Percentiles rank a stretch among this genome's conserved stretches.
Evolutionary conservation across 1,140 invertebrate species (phyloP).

Genomic region (Achroia grisella): DNA sequence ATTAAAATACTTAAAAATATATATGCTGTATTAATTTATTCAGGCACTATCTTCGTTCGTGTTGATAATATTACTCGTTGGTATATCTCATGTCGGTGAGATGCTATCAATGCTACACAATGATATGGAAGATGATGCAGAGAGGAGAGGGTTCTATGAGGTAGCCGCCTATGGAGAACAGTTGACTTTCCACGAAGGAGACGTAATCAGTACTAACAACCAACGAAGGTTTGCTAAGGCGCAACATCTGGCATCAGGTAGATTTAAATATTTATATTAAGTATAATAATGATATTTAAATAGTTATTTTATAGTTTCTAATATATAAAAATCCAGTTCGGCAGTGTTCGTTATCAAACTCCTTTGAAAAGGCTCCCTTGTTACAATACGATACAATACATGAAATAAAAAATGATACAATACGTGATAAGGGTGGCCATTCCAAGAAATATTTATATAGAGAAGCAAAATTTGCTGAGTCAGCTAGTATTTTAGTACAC

Average conservation of each 20-base stretch:
- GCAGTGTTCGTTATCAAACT: no score
- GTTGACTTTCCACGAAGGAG: slow-evolving; percentile 47
- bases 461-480: no score
- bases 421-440: no score
- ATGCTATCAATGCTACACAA: slow-evolving; percentile 59
- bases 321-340: no score
- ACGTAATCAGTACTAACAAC: slow-evolving; percentile 57
- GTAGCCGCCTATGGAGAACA: slow-evolving; percentile 38
- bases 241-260: slow-evolving; percentile 57
- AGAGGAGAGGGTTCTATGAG: slow-evolving; percentile 52
- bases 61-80: slow-evolving; percentile 57
- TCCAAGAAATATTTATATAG: no score
- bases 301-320: no score
- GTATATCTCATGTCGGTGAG: slow-evolving; percentile 58
- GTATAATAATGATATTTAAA: no score
- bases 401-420: no score
- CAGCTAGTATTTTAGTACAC: no score
- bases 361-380: no score
- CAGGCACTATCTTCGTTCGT: slow-evolving; percentile 63
- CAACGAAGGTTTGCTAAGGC: slow-evolving; percentile 57
- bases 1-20: not conserved
- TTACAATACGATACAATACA: no score
- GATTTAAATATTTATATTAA: not conserved
- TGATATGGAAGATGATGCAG: slow-evolving; percentile 64
- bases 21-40: slow-evolving; percentile 13